A percentile compares a stretch with the other conserved stretches of the same genome.
Evolutionary conservation across 2,797 vertebrate species (phyloP).

Genomic region (Anguilla marmorata): DNA sequence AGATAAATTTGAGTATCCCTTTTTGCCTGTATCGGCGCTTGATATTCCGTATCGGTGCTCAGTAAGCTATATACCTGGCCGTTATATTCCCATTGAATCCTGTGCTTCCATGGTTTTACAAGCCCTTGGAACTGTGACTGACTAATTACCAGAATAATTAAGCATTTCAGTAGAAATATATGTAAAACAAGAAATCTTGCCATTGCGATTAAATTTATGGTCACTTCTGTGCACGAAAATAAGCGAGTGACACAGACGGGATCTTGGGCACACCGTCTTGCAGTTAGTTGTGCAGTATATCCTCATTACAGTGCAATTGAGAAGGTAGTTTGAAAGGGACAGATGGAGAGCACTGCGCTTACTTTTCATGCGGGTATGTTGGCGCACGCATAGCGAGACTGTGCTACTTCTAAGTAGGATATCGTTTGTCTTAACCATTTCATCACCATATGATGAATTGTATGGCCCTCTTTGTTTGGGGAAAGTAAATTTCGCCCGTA

Average conservation of each 20-base stretch:
- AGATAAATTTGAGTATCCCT: conserved; percentile 60
- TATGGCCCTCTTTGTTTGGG: conserved; percentile 41
- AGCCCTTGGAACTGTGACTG: conserved; percentile 55
- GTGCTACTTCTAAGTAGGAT: conserved; percentile 44
- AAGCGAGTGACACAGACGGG: background rate
- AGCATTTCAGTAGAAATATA: conserved; percentile 60
- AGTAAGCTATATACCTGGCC: conserved; percentile 74
- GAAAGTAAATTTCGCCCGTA: conserved; percentile 64
- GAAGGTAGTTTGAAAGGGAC: conserved; percentile 45
- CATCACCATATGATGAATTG: conserved; percentile 45
- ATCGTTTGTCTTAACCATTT: conserved; percentile 62
- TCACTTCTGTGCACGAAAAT: conserved; percentile 11
- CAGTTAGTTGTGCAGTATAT: conserved; percentile 36
- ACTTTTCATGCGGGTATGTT: conserved; percentile 59
- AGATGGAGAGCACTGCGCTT: conserved; percentile 50
- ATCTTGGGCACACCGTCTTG: conserved; percentile 42
- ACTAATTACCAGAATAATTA: conserved; percentile 53
- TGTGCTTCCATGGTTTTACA: conserved; percentile 68
- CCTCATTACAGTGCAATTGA: background rate
- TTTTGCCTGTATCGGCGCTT: conserved; percentile 55
- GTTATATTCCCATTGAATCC: conserved; percentile 76
- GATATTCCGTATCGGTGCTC: conserved; percentile 71
- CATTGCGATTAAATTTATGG: conserved; percentile 57
- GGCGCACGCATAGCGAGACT: conserved; percentile 52
- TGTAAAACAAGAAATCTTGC: conserved; percentile 57